Conservation (phyloP, 2,797 vertebrate genomes). For the Catharus ustulatus region DNA sequence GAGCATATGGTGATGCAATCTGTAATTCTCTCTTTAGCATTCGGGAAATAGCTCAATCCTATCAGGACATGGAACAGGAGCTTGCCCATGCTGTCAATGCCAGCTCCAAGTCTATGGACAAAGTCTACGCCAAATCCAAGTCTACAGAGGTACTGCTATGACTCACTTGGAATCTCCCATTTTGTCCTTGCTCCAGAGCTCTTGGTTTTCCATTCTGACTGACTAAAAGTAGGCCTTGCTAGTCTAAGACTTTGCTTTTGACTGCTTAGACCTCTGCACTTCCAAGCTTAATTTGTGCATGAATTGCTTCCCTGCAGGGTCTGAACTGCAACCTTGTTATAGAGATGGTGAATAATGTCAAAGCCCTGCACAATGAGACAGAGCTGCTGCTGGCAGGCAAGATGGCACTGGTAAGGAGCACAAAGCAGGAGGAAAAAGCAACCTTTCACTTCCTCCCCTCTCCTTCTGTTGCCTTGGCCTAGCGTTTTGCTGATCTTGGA, state of each 20-base stretch:
- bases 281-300: not conserved
- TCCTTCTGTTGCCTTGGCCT: not conserved
- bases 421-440: not conserved
- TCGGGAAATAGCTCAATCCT: slow-evolving; percentile 90
- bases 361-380: slow-evolving; percentile 92
- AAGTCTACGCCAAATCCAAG: slow-evolving; percentile 89
- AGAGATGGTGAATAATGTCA: slow-evolving; percentile 93
- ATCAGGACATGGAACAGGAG: slow-evolving; percentile 92
- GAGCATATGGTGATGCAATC: not conserved
- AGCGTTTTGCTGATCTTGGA: not conserved
- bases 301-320: slow-evolving; percentile 75
- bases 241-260: not conserved
- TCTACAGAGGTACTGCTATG: slow-evolving; percentile 81
- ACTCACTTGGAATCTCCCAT: not conserved
- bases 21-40: slow-evolving; percentile 80
- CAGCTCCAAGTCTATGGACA: slow-evolving; percentile 94
- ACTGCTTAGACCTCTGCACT: not conserved
- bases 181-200: not conserved
- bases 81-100: slow-evolving; percentile 97
- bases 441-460: not conserved
- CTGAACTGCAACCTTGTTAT: slow-evolving; percentile 86
- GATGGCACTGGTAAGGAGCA: slow-evolving; percentile 89
- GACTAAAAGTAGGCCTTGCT: not conserved
- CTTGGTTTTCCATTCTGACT: not conserved
- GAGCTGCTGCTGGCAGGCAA: slow-evolving; percentile 90